These are phyloP conservation scores for Microtus richardsoni DNA, from an alignment of 2,113 vertebrate species.

Conservation along the genomic window DNA sequence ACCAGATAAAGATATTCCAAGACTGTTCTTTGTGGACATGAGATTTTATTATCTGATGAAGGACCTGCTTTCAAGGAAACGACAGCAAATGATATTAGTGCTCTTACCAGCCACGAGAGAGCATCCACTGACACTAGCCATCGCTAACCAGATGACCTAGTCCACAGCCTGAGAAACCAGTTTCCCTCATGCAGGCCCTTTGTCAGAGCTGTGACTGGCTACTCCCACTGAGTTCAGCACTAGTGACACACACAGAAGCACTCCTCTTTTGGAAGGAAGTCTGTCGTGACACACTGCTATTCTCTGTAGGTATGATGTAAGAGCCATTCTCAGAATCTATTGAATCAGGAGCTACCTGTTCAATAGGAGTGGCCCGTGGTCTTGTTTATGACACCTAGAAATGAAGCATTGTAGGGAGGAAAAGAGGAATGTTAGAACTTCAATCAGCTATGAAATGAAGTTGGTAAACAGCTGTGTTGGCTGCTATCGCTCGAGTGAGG, in stretches of 20 bases:
- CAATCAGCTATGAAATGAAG: slow-evolving; percentile 46
- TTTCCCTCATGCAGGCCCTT: slow-evolving; percentile 5
- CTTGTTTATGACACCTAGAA: slow-evolving; percentile 14
- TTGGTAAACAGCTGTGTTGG: background rate
- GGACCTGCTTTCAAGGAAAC: slow-evolving; percentile 44
- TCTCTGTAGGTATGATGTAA: slow-evolving; percentile 52
- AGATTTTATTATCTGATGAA: slow-evolving; percentile 15
- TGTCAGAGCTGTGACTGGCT: slow-evolving; percentile 4
- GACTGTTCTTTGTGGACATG: background rate
- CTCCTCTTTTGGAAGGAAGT: slow-evolving; percentile 54
- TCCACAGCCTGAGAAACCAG: background rate
- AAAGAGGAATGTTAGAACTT: slow-evolving; percentile 42
- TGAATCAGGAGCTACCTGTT: slow-evolving; percentile 60
- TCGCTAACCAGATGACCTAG: slow-evolving; percentile 2
- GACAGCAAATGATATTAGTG: background rate
- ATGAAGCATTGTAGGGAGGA: background rate
- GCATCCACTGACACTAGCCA: slow-evolving; percentile 10
- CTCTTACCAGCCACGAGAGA: slow-evolving; percentile 17
- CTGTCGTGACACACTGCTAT: slow-evolving; percentile 38
- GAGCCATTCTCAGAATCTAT: slow-evolving; percentile 53
- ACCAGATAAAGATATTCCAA: background rate
- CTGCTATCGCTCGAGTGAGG: slow-evolving; percentile 20
- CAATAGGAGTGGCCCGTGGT: slow-evolving; percentile 49
- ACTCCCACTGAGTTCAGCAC: slow-evolving; percentile 44
- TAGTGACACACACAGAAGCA: background rate